Percentiles rank a stretch among this genome's conserved stretches.
Evolutionary conservation across 2,888 invertebrate genomes (phyloP).

Genomic region (Dasysyrphus albostriatus): DNA sequence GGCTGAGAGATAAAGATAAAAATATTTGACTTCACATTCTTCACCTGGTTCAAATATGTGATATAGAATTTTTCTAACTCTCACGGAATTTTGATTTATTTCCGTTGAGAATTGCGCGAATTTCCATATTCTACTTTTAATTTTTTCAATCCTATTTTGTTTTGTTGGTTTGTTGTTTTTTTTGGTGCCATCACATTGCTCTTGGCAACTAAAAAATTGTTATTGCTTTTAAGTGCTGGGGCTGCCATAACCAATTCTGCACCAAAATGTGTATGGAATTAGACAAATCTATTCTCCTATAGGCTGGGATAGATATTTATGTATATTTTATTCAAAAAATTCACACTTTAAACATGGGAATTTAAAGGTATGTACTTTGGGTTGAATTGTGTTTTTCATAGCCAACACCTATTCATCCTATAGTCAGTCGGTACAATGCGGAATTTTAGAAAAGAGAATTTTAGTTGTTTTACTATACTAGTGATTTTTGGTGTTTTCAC

Average conservation of each 20-base stretch:
- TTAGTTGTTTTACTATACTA: slow-evolving; percentile 7
- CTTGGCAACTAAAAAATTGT: slow-evolving; percentile 25
- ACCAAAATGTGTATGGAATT: slow-evolving; percentile 10
- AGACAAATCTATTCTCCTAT: background rate
- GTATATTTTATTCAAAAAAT: slow-evolving; percentile 19
- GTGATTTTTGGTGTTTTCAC: slow-evolving; percentile 50
- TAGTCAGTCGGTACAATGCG: background rate
- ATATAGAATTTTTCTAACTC: background rate
- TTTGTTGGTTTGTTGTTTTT: background rate
- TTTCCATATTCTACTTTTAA: background rate
- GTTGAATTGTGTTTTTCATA: background rate
- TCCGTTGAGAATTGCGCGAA: background rate
- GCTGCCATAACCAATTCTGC: slow-evolving; percentile 31
- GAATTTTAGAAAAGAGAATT: slow-evolving; percentile 26
- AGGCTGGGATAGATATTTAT: no score
- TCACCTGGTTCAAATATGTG: background rate
- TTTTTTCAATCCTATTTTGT: background rate
- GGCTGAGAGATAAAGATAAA: no score
- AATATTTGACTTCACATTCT: background rate
- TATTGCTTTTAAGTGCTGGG: slow-evolving; percentile 41
- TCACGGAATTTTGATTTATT: slow-evolving; percentile 26
- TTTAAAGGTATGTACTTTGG: no score
- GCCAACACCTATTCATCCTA: background rate
- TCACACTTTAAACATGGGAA: slow-evolving; percentile 16
- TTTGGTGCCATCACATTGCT: background rate